Base-by-base conservation (phyloP, 2,113 vertebrate genomes). In the Octodon degus region DNA sequence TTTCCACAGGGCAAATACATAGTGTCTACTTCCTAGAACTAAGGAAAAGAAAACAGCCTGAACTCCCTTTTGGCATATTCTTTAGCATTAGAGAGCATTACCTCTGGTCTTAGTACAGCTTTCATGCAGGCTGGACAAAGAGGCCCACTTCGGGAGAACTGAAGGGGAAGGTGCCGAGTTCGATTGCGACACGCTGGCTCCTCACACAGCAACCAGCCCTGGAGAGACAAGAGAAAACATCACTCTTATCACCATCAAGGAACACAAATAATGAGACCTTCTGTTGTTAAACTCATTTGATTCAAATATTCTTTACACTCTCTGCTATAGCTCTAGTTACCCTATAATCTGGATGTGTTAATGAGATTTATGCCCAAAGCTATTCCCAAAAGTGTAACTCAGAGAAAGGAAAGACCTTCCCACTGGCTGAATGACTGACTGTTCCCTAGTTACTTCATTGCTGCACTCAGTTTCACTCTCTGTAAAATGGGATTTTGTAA, bases 191-290 rank as follows among this genome's bases (percentile, higher is more conserved):
- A 99, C 5, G 99, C 98, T 97, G 98, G 99, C 93, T 99, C 99
- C 97, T 99, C 99, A n/a, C 99, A 99, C 90, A 99, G 97, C 92
- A 99, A 98, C 99, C 99, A 99, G 68, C 99, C 99, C 99, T 99
- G 74, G 22, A 96, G 50, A 96, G 77, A 96, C 20, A 92, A 62
- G 70, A 14, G 10, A 0, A 97, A 63, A 89, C 62, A 34, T 70
- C 30, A 82, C 60, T 86, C 27, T 65, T 14, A n/a, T 20, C 40
- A 90, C 6, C 53, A 72, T 20, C 65, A 55, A 68, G 47, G 53
- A 90, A 93, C 20, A 65, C 34, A 82, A 92, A 67, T 67, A 77
- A 96, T 91, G 96, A 68, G 0, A 13, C 0, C 0, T 20, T 96
- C 90, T 95, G 65, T 53, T 24, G 47, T 77, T 19, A 95, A 25